Evolutionary conservation across 2,888 invertebrate species (phyloP), one percentile per base, ranked within the genome.

Genomic region (Mimumesa dahlbomi): DNA sequence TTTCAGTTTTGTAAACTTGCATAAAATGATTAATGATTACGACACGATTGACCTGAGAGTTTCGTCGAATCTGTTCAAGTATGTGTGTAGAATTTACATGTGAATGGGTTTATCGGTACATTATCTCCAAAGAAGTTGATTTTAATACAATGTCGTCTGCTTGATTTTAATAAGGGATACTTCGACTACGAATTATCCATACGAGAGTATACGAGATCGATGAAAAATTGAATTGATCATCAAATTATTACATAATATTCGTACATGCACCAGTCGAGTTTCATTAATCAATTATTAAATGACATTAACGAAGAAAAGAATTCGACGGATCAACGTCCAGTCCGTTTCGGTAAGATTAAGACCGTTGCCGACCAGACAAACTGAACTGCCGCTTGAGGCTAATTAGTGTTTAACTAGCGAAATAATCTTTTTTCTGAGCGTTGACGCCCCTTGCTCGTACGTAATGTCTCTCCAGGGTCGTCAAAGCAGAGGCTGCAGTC

Each of bases 341-440:
- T 50, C 38, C 61, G 21, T 64, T 75, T 73, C 61, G 65, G 62
- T 54, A 61, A 61, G 56, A 67, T 45, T 58, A 53, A 53, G 59
- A 16, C 67, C 45, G 29, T 36, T 22, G 42, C 31, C 36, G 57
- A 56, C 69, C 52, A 48, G 52, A 58, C 70, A 52, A 69, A 72
- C 46, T 22, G 70, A 69, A 75, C 50, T 57, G 76, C 62, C 75
- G 59, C 64, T 70, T 25, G 58, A 54, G 67, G 42, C 64, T 81
- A 81, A 81, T 81, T 79, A 79, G 61, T 67, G 70, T 81, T 79
- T 75, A 73, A 81, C 71, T 71, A 81, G 75, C 71, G 73, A 81
- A 75, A 72, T 73, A 73, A 75, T 77, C 77, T 62, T 69, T 65
- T 63, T 67, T 43, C 25, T 16, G 56, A 18, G 25, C 61, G 74